Evolutionary conservation across 2,888 invertebrate genomes (phyloP), one percentile per base, ranked within the genome.

Genomic region (Eupithecia subfuscata): DNA sequence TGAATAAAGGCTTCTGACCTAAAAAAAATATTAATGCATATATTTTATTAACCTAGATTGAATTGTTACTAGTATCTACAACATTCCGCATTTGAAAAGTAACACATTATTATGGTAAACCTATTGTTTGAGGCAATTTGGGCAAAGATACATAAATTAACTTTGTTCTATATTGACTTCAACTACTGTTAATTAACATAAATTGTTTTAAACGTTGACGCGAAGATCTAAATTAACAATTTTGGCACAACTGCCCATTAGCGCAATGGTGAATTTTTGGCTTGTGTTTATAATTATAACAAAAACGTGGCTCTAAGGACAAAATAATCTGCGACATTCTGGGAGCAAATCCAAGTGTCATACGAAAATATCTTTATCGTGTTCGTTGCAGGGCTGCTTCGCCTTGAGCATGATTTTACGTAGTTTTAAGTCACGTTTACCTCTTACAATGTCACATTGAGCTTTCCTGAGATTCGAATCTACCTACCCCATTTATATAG

Each of bases 341-440:
- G 90, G 90, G 85, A 82, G 82, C 84, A 86, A 71, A 87, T 91
- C 92, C 91, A 91, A 92, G 87, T 88, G 86, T 86, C 85, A 88
- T 85, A 65, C 69, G 16, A 52, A 72, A 65, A 72, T 70, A 69
- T 70, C 52, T 56, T 37, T 48, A 30, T 40, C 45, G 56, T 70
- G 64, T 70, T 74, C 72, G 69, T 69, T 65, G 40, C 52, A 52
- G 34, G 40, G 18, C 37, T 34, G 64, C 6, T 40, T 40, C 40
- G 18, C 40, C 65, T 67, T 67, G 65, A 67, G 40, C 67, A 67
- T 40, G 37, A 67, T 67, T 65, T 40, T 34, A 65, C 37, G n/a
- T 8, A 16, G 16, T 40, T 37, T n/a, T 16, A 48, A 7, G 34
- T 37, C 18, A 40, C n/a, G 8, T 65, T 34, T 64, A 18, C 48